Base-by-base conservation (phyloP, 2,797 vertebrate species). In the Lates japonicus region DNA sequence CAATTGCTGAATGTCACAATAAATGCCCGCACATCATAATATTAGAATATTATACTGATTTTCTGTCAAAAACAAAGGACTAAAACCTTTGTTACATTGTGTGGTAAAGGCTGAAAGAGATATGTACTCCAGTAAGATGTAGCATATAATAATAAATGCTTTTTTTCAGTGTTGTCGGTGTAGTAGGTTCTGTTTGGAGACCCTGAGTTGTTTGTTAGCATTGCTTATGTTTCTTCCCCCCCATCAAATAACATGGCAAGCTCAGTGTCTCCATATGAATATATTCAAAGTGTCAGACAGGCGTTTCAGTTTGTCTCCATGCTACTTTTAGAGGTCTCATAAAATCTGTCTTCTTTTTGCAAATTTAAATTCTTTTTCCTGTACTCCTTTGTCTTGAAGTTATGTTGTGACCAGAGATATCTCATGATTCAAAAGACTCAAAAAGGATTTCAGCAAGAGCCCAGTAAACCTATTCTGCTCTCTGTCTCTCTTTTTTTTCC, bases 401-500 rank as follows among this genome's bases (percentile, higher is more conserved):
- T 42, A 57, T 48, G 59, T 62, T 80, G 54, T 70, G 60, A 73
- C 67, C 64, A 44, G 5, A 74, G 14, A 78, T 71, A 62, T 74
- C 4, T 60, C 59, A 76, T 51, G n/a, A 83, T 71, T 78, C n/a
- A 52, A 66, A 76, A 25, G 25, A 7, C 11, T 54, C 33, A 72
- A 59, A 76, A 68, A 65, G 33, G 49, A 54, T 74, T 83, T 69
- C 29, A 72, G 37, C 76, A 46, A 80, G 85, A 65, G 20, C 61
- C 22, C 49, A 46, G 58, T 59, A 65, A 82, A 86, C 55, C 35
- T 41, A 29, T 67, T 17, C 51, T 54, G 74, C 74, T 55, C 9
- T 19, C 46, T 54, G 8, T 59, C 52, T 70, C 51, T 64, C 42
- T 42, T 65, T 52, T 39, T 31, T 31, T 62, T 52, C 12, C 51